These are phyloP conservation scores for Drosophila anomelani DNA, from an alignment of 2,888 invertebrate species.

Conservation along the genomic window DNA sequence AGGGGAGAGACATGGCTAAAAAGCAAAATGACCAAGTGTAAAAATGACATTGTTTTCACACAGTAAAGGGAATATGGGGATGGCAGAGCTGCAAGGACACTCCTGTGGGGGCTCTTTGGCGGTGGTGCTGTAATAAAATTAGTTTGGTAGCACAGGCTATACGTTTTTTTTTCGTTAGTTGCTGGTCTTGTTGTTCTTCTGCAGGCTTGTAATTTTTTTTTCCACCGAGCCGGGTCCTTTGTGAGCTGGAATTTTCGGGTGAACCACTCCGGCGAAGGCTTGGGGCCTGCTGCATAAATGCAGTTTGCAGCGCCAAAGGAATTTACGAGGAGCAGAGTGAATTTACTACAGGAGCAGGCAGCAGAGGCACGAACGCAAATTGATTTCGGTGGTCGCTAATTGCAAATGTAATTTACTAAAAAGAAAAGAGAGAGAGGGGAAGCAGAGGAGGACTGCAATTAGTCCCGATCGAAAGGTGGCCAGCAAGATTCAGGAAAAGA, in stretches of 20 bases:
- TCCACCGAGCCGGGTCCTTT: conserved; percentile 30
- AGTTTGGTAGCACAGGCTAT: conserved; percentile 52
- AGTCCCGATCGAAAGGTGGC: conserved; percentile 31
- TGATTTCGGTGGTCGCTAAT: conserved; percentile 70
- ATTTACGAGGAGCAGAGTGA: conserved; percentile 72
- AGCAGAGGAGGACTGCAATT: conserved; percentile 50
- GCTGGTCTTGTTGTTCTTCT: conserved; percentile 27
- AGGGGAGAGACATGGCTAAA: conserved; percentile 41
- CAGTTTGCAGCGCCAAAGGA: conserved; percentile 70
- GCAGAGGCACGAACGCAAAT: conserved; percentile 62
- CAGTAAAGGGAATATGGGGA: background rate
- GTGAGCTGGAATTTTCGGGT: conserved; percentile 41
- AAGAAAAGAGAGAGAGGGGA: conserved; percentile 36
- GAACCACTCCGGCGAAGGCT: conserved; percentile 15
- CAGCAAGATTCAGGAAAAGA: conserved; percentile 11
- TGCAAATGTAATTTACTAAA: conserved; percentile 73
- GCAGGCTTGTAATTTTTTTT: conserved; percentile 9
- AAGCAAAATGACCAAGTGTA: conserved; percentile 71
- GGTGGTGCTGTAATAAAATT: conserved; percentile 73
- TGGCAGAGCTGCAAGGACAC: conserved; percentile 24
- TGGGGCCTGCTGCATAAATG: conserved; percentile 72
- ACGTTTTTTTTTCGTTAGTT: conserved; percentile 6
- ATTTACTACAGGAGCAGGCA: conserved; percentile 68
- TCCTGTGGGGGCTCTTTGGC: conserved; percentile 66
- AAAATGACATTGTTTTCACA: conserved; percentile 72